Percentiles rank a stretch among this genome's conserved stretches.
Conservation (phyloP, 2,113 vertebrate genomes). For the Chelonoidis abingdonii region DNA sequence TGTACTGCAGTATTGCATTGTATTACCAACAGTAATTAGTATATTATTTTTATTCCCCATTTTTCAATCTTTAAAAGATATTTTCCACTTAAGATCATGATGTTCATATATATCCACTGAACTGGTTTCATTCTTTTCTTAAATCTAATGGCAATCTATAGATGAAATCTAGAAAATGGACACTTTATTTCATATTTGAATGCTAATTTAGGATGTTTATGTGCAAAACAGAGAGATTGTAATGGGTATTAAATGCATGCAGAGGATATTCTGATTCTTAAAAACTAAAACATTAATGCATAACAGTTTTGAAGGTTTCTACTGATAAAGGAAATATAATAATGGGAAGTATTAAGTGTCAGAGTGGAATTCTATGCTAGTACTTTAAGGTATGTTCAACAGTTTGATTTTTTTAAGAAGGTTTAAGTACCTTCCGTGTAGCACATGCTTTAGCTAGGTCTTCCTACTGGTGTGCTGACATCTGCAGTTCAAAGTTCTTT, state of each 20-base stretch:
- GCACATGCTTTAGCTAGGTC: neutral
- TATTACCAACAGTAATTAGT: neutral
- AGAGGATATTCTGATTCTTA: neutral
- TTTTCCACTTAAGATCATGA: neutral
- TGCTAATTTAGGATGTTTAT: neutral
- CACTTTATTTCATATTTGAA: neutral
- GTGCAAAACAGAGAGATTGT: neutral
- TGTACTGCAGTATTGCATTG: neutral
- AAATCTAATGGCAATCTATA: neutral
- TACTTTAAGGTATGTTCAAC: neutral
- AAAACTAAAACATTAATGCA: neutral
- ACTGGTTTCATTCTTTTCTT: neutral
- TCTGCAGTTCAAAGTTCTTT: neutral
- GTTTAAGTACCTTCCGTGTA: neutral
- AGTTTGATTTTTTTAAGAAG: neutral
- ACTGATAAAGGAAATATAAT: neutral
- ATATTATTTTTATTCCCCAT: neutral
- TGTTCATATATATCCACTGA: neutral
- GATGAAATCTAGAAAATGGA: neutral
- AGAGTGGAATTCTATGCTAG: neutral
- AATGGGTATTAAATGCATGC: neutral
- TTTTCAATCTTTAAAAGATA: neutral
- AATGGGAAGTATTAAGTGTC: neutral
- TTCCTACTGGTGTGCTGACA: neutral
- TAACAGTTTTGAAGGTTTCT: neutral